These are phyloP conservation scores for Abrostola triplasia DNA, from an alignment of 2,888 invertebrate species.

Conservation along the genomic window DNA sequence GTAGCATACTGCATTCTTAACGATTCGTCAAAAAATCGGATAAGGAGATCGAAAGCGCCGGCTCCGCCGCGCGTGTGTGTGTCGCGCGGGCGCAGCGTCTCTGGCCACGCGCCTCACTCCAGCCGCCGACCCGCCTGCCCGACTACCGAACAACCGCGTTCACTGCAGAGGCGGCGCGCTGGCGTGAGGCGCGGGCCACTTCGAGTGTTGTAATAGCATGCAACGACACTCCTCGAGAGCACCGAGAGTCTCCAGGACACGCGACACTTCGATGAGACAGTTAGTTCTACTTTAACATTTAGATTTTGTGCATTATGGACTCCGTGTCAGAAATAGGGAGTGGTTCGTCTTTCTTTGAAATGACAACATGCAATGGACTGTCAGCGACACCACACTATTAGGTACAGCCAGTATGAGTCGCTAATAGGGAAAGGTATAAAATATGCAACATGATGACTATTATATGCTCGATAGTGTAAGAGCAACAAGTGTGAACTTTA, in stretches of 20 bases:
- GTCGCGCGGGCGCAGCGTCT: conserved; percentile 75
- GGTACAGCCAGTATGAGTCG: conserved; percentile 80
- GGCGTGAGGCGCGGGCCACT: conserved; percentile 71
- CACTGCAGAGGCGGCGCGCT: conserved; percentile 39
- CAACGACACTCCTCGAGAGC: conserved; percentile 73
- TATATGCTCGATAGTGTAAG: conserved; percentile 81
- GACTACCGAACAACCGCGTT: conserved; percentile 26
- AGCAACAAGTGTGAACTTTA: conserved; percentile 76
- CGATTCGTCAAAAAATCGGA: conserved; percentile 63
- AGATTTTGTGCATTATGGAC: conserved; percentile 77
- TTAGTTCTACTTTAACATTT: conserved; percentile 74
- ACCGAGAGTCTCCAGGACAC: conserved; percentile 34
- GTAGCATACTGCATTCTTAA: conserved; percentile 52
- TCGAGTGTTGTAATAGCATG: conserved; percentile 80
- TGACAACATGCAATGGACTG: conserved; percentile 84
- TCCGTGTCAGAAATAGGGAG: conserved; percentile 75
- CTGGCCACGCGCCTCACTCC: conserved; percentile 69
- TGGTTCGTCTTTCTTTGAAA: conserved; percentile 74
- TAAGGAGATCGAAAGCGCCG: conserved; percentile 80
- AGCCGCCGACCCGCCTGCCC: conserved; percentile 52
- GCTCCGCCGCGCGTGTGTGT: conserved; percentile 86
- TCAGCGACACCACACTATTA: conserved; percentile 79
- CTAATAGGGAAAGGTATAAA: conserved; percentile 88
- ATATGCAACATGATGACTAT: conserved; percentile 86
- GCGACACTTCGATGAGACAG: conserved; percentile 67